A percentile compares a stretch with the other conserved stretches of the same genome.
Conservation (phyloP, 2,797 vertebrate genomes). For the Sebastes variabilis region DNA sequence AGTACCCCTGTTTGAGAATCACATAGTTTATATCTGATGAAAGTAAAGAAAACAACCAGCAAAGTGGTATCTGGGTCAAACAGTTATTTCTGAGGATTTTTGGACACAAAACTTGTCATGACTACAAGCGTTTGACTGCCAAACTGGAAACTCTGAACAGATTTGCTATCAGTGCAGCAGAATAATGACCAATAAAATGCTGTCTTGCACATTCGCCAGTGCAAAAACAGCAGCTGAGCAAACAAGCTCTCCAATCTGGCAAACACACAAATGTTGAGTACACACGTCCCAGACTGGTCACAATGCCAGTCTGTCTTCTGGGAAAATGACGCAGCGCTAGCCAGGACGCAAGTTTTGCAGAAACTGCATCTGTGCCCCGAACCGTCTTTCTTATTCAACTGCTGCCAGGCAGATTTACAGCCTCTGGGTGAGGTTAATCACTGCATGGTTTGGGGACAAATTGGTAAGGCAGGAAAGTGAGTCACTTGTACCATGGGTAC, state of each 20-base stretch:
- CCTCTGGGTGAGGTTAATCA: slow-evolving; percentile 47
- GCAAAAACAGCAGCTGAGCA: slow-evolving; percentile 65
- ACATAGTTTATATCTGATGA: background rate
- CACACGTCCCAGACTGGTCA: slow-evolving; percentile 50
- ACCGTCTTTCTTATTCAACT: slow-evolving; percentile 3
- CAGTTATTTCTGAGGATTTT: slow-evolving; percentile 7
- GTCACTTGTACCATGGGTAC: slow-evolving; percentile 22
- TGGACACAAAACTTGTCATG: slow-evolving; percentile 13
- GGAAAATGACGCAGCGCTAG: slow-evolving; percentile 29
- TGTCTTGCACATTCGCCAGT: slow-evolving; percentile 51
- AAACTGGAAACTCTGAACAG: slow-evolving; percentile 39
- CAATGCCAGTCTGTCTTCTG: slow-evolving; percentile 37
- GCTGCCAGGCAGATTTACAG: slow-evolving; percentile 50
- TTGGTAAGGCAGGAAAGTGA: slow-evolving; percentile 30
- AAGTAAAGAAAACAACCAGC: slow-evolving; percentile 6
- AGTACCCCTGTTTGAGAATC: background rate
- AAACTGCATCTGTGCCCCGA: slow-evolving; percentile 33
- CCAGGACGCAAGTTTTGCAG: slow-evolving; percentile 37
- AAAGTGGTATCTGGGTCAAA: slow-evolving; percentile 13
- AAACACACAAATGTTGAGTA: slow-evolving; percentile 50
- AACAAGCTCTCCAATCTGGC: slow-evolving; percentile 65
- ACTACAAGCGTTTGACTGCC: slow-evolving; percentile 23
- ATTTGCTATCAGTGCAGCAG: slow-evolving; percentile 43
- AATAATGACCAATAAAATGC: slow-evolving; percentile 44
- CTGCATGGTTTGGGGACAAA: slow-evolving; percentile 37